Evolutionary conservation across 2,797 vertebrate genomes (phyloP).

Genomic region (Coendou prehensilis): DNA sequence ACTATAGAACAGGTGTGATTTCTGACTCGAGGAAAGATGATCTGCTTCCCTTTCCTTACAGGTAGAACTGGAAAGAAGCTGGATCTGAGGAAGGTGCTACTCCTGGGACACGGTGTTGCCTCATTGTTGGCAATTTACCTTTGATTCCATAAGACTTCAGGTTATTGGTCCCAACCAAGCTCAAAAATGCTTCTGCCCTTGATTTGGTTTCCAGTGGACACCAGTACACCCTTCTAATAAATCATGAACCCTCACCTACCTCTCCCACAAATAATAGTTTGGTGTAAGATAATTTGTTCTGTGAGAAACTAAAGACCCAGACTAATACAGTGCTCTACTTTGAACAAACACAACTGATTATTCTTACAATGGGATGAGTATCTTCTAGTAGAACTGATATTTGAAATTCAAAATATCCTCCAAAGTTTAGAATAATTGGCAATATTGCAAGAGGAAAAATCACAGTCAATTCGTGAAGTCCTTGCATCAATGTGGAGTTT

Average conservation of each 20-base stretch:
- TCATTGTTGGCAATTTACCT: not conserved
- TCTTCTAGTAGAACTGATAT: not conserved
- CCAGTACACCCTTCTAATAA: not conserved
- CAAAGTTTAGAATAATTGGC: not conserved
- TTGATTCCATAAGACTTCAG: not conserved
- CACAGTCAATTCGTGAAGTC: not conserved
- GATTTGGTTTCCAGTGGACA: not conserved
- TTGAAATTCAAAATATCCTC: conserved; percentile 27
- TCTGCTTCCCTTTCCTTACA: not conserved
- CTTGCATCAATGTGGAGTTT: not conserved
- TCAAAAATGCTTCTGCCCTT: not conserved
- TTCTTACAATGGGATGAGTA: not conserved
- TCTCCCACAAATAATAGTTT: not conserved
- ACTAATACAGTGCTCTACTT: not conserved
- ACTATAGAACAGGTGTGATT: not conserved
- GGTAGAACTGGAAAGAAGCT: not conserved
- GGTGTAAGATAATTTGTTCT: not conserved
- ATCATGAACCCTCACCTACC: accelerated
- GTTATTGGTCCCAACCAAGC: not conserved
- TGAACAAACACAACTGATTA: not conserved
- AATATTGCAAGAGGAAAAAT: not conserved
- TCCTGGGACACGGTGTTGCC: not conserved
- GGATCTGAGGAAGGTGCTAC: accelerated
- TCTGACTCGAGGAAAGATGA: not conserved
- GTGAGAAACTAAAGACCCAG: not conserved